Evolutionary conservation across 2,797 vertebrate species (phyloP).

Genomic region (Streptopelia turtur): DNA sequence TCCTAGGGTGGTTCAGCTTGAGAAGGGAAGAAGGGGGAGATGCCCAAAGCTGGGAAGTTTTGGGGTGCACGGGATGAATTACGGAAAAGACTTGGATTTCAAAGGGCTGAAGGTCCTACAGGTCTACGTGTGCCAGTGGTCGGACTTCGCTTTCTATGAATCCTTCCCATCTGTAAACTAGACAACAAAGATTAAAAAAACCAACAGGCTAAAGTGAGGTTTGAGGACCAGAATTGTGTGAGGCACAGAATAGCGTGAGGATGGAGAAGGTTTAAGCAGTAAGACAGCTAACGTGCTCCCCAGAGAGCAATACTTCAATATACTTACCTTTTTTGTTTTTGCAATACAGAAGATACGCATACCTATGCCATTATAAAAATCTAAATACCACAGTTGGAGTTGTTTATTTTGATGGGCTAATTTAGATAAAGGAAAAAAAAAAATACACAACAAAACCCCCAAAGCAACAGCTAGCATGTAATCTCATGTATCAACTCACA

Average conservation of each 20-base stretch:
- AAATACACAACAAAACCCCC: background rate
- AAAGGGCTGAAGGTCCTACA: background rate
- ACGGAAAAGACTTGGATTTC: background rate
- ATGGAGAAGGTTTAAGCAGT: background rate
- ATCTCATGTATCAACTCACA: background rate
- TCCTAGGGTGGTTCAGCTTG: background rate
- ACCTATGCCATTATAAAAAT: background rate
- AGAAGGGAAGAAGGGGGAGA: background rate
- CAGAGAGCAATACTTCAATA: background rate
- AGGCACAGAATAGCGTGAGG: background rate
- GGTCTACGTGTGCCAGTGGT: fast-evolving
- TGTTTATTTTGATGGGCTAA: background rate
- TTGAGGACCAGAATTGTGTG: background rate
- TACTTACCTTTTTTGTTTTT: background rate
- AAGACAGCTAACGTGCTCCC: background rate
- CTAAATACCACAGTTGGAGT: background rate
- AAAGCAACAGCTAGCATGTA: fast-evolving
- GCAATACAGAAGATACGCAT: background rate
- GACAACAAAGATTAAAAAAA: background rate
- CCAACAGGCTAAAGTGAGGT: background rate
- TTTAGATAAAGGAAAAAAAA: background rate
- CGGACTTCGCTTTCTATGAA: background rate
- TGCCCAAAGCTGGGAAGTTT: background rate
- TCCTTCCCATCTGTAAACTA: background rate
- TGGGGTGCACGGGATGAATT: background rate